Conservation (phyloP, 2,888 invertebrate species). For the Sesamia inferens region DNA sequence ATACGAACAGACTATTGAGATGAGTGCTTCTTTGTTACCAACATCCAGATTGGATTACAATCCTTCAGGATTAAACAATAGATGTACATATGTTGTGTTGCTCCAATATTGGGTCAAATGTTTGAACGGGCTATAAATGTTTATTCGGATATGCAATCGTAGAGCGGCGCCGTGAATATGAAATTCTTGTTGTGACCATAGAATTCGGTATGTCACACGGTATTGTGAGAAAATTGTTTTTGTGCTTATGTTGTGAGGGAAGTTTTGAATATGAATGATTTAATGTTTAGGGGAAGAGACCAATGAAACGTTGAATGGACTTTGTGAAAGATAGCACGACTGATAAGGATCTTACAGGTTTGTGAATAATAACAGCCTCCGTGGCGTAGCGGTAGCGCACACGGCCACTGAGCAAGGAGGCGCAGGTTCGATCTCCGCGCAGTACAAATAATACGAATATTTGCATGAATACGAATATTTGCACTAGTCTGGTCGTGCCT, state of each 20-base stretch:
- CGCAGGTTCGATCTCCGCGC: no score
- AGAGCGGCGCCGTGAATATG: background rate
- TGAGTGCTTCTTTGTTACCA: slow-evolving; percentile 48
- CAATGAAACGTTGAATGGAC: no score
- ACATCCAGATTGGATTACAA: slow-evolving; percentile 50
- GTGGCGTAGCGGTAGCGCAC: no score
- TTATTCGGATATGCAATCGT: background rate
- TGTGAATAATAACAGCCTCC: no score
- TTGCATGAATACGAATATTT: no score
- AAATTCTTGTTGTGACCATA: background rate
- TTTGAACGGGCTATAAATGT: slow-evolving; percentile 11
- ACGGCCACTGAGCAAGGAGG: no score
- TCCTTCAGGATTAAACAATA: slow-evolving; percentile 43
- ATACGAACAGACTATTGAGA: slow-evolving; percentile 34
- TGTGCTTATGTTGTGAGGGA: background rate
- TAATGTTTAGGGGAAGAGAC: background rate
- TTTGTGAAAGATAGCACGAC: background rate
- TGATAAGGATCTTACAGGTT: background rate
- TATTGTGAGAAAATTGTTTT: background rate
- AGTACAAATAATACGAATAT: no score
- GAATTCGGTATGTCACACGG: background rate
- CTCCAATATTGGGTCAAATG: slow-evolving; percentile 31
- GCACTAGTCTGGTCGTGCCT: no score
- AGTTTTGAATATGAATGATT: background rate
- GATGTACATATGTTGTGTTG: slow-evolving; percentile 15